These are phyloP conservation scores for Poecilia velifera DNA, from an alignment of 2,797 vertebrate species.

Conservation along the genomic window DNA sequence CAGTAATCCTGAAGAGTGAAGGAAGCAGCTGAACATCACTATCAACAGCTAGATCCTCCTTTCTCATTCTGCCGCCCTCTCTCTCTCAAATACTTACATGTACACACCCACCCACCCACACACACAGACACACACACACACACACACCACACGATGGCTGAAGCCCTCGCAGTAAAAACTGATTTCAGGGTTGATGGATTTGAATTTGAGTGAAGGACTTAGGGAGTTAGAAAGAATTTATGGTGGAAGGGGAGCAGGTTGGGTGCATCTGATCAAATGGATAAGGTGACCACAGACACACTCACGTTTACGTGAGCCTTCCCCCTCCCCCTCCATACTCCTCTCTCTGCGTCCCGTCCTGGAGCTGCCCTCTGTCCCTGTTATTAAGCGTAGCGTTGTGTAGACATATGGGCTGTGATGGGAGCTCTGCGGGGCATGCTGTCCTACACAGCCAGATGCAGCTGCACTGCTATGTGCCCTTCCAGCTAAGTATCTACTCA, in stretches of 20 bases:
- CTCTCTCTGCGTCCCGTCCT: background rate
- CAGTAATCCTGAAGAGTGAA: background rate
- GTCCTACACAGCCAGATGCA: slow-evolving; percentile 17
- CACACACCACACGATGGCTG: background rate
- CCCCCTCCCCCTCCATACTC: background rate
- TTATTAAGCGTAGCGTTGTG: slow-evolving; percentile 63
- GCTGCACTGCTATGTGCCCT: slow-evolving; percentile 17
- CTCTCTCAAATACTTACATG: background rate
- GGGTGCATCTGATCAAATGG: slow-evolving; percentile 57
- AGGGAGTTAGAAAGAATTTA: slow-evolving; percentile 21
- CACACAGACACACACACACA: background rate
- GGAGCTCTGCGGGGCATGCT: slow-evolving; percentile 34
- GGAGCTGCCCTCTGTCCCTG: slow-evolving; percentile 11
- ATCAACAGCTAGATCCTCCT: background rate
- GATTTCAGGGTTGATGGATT: slow-evolving; percentile 66
- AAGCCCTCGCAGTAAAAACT: slow-evolving; percentile 27
- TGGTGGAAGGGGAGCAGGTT: slow-evolving; percentile 16
- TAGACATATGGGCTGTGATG: slow-evolving; percentile 55
- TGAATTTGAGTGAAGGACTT: slow-evolving; percentile 58
- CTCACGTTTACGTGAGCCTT: background rate
- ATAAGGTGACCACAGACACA: slow-evolving; percentile 26
- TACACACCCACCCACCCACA: background rate
- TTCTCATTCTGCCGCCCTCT: background rate
- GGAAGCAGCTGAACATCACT: slow-evolving; percentile 3
- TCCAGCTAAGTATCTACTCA: slow-evolving; percentile 8